Conservation (phyloP, 2,888 invertebrate genomes). For the Sesia bembeciformis region DNA sequence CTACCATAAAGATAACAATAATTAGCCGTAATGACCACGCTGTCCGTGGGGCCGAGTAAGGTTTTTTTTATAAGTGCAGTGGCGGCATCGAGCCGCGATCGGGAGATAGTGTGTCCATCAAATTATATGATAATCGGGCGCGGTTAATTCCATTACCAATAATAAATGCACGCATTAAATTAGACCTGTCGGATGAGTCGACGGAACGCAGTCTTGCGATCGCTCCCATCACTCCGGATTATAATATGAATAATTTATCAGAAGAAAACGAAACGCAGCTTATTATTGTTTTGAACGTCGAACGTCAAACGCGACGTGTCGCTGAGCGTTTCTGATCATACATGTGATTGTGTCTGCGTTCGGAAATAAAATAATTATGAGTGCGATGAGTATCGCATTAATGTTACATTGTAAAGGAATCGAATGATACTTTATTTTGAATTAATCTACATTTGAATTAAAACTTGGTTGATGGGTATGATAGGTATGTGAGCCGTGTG, state of each 20-base stretch:
- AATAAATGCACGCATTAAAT: constrained; percentile 74
- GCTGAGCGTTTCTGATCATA: constrained; percentile 32
- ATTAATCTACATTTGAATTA: not conserved
- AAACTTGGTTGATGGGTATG: not conserved
- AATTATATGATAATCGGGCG: constrained; percentile 72
- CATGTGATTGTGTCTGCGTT: constrained; percentile 35
- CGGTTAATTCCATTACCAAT: constrained; percentile 73
- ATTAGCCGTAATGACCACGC: constrained; percentile 67
- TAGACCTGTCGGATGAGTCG: constrained; percentile 71
- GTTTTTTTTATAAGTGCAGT: constrained; percentile 52
- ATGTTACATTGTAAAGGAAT: constrained; percentile 2
- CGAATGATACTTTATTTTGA: not conserved
- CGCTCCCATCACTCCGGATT: constrained; percentile 66
- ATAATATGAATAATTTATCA: constrained; percentile 73
- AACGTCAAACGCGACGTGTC: constrained; percentile 48
- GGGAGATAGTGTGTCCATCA: constrained; percentile 70
- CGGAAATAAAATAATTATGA: constrained; percentile 29
- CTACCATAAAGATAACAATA: constrained; percentile 72
- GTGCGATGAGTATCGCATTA: constrained; percentile 24
- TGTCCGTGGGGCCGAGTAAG: constrained; percentile 38
- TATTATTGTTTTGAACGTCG: constrained; percentile 66
- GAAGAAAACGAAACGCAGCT: constrained; percentile 47
- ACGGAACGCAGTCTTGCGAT: constrained; percentile 50
- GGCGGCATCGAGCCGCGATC: constrained; percentile 58
- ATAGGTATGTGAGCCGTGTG: too few relatives aligned